Evolutionary conservation across 2,797 vertebrate genomes (phyloP), one percentile per base, ranked within the genome.

Genomic region (Neosalanx taihuensis): DNA sequence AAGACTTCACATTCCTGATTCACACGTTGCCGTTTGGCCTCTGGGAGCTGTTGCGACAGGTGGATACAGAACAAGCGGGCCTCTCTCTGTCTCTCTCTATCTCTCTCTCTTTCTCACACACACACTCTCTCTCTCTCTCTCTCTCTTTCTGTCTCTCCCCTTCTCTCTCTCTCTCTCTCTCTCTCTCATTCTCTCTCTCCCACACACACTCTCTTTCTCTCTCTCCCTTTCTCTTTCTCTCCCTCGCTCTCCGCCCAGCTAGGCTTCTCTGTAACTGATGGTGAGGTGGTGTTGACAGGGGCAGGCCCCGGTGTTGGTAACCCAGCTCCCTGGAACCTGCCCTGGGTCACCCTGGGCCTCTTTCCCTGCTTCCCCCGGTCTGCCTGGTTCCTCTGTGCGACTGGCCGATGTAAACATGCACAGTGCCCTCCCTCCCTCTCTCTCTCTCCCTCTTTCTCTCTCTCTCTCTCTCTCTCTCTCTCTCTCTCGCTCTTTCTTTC

Each of bases 201-300:
- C n/a, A n/a, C n/a, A n/a, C n/a, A n/a, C n/a, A n/a, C n/a, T n/a
- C n/a, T n/a, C n/a, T n/a, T n/a, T 37, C 35, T 37, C 35, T 6
- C 35, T 37, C 35, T 37, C 35, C 7, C 35, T 37, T 6, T 37
- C 6, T 37, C 35, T 37, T 6, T 37, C 35, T 37, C 35, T 37
- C 7, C 35, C 35, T 37, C 35, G n/a, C n/a, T n/a, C 35, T 37
- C 35, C 35, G 5, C 35, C 35, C 35, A 37, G 35, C 35, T 46
- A 64, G 61, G 76, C 51, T 30, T 83, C 70, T 81, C 70, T 79
- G 71, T 83, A 79, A 85, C 76, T 4, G 67, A 84, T 76, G 72
- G 72, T 81, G 86, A 88, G 82, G 81, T 64, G 78, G 79, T 81
- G 89, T 84, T 91, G 91, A 91, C 89, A 87, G 86, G 85, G 74